These are phyloP conservation scores for Eucriotettix oculatus DNA, from an alignment of 2,888 invertebrate species.

Conservation along the genomic window DNA sequence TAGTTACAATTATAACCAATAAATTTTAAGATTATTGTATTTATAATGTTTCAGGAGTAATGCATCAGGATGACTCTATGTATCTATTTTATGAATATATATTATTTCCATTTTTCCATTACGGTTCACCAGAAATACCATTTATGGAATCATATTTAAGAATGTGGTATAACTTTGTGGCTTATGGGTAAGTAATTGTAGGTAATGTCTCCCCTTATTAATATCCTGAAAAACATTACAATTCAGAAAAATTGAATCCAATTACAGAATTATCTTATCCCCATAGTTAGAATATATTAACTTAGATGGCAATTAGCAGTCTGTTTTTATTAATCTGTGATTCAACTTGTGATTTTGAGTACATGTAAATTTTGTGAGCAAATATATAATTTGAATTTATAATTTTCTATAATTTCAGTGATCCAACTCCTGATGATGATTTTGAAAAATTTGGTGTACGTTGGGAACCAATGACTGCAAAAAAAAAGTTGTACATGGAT, in stretches of 20 bases:
- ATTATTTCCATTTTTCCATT: slow-evolving; percentile 24
- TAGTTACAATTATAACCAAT: background rate
- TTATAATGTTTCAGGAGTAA: slow-evolving; percentile 8
- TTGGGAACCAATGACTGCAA: background rate
- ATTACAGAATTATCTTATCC: too few relatives aligned
- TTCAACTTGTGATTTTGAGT: too few relatives aligned
- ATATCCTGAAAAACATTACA: too few relatives aligned
- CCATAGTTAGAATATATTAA: too few relatives aligned
- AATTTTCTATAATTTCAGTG: background rate
- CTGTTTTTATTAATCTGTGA: too few relatives aligned
- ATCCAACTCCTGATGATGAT: background rate
- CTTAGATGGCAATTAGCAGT: too few relatives aligned
- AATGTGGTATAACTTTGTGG: slow-evolving; percentile 28
- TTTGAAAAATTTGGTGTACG: background rate
- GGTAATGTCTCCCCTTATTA: too few relatives aligned
- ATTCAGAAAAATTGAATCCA: too few relatives aligned
- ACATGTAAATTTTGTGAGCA: too few relatives aligned
- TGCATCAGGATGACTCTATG: slow-evolving; percentile 34
- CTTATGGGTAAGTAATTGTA: background rate
- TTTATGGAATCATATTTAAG: slow-evolving; percentile 27
- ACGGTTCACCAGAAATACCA: slow-evolving; percentile 26
- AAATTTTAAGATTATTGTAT: background rate
- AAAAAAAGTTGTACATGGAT: background rate
- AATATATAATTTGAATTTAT: too few relatives aligned
- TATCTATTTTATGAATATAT: slow-evolving; percentile 28